A percentile compares a stretch with the other conserved stretches of the same genome.
These are phyloP conservation scores for Temnopleurus reevesii DNA, from an alignment of 53 echinoderm and acorn worm species.

Conservation along the genomic window DNA sequence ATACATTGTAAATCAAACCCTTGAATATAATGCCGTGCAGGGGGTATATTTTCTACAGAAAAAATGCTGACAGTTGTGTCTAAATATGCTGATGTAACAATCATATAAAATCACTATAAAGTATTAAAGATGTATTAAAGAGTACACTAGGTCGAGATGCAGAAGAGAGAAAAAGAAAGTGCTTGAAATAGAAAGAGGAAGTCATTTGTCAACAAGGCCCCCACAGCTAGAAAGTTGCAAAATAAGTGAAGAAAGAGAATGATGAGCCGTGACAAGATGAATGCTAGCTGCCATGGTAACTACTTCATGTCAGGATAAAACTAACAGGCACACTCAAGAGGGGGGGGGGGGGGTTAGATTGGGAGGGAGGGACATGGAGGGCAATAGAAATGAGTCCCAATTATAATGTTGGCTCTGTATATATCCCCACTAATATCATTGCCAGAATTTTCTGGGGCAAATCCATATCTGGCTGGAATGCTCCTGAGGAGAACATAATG, in stretches of 20 bases:
- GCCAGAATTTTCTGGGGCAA: no score
- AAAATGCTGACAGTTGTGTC: conserved; percentile 17
- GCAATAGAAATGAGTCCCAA: background rate
- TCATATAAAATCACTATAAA: no score
- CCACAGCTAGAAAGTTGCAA: conserved; percentile 23
- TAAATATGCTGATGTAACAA: conserved; percentile 28
- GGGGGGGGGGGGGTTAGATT: background rate
- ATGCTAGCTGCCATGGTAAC: conserved; percentile 9
- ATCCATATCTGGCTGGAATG: no score
- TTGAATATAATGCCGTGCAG: background rate
- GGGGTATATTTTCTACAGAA: background rate
- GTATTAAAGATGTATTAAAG: background rate
- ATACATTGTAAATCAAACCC: background rate
- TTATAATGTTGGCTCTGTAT: no score
- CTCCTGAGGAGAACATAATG: no score
- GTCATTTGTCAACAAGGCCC: conserved; percentile 48
- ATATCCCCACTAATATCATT: no score
- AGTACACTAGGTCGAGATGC: background rate
- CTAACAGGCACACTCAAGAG: background rate
- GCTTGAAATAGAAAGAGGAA: conserved; percentile 25
- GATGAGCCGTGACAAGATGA: conserved; percentile 18
- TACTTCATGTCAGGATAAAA: background rate
- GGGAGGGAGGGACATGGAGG: background rate
- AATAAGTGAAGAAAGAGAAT: conserved; percentile 33
- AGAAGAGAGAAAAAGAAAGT: background rate